phyloP scores from a whole-genome alignment of 2,797 vertebrate genomes.

The Myripristis jacobus region DNA sequence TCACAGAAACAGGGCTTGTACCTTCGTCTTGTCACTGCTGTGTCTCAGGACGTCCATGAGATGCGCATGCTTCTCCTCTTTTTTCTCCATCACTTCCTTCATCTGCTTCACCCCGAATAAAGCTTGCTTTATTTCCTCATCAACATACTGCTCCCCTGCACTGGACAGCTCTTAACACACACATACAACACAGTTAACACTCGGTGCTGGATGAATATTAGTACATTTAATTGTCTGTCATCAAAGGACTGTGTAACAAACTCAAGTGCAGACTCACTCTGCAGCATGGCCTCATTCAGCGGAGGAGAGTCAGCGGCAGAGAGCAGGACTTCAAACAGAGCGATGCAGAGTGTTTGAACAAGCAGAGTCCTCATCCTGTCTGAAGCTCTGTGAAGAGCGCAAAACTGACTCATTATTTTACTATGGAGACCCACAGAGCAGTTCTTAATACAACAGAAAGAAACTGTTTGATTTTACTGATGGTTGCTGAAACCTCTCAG shows the following conservation, averaged over 20 bases:
- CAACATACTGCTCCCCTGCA: constrained; percentile 78
- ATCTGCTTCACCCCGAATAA: constrained; percentile 87
- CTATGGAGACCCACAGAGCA: neutral
- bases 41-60: constrained; percentile 86
- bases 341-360: constrained; percentile 68
- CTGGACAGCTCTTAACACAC: constrained; percentile 81
- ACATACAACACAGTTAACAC: no score
- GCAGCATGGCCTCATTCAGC: constrained; percentile 66
- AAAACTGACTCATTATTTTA: neutral
- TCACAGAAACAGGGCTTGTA: constrained; percentile 46
- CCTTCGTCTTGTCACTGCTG: constrained; percentile 87
- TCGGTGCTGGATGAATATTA: neutral
- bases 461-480: no score
- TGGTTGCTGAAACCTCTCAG: neutral
- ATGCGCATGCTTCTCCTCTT: constrained; percentile 83
- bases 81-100: constrained; percentile 86
- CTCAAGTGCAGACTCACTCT: constrained; percentile 70
- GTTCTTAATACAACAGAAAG: neutral
- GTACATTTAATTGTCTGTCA: neutral
- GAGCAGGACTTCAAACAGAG: constrained; percentile 65
- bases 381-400: constrained; percentile 27
- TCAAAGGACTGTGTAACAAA: neutral
- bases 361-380: constrained; percentile 79
- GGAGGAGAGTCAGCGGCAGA: constrained; percentile 72
- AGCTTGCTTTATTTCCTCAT: constrained; percentile 85